phyloP scores from a whole-genome alignment of 2,888 invertebrate species.

The Macaria liturata region DNA sequence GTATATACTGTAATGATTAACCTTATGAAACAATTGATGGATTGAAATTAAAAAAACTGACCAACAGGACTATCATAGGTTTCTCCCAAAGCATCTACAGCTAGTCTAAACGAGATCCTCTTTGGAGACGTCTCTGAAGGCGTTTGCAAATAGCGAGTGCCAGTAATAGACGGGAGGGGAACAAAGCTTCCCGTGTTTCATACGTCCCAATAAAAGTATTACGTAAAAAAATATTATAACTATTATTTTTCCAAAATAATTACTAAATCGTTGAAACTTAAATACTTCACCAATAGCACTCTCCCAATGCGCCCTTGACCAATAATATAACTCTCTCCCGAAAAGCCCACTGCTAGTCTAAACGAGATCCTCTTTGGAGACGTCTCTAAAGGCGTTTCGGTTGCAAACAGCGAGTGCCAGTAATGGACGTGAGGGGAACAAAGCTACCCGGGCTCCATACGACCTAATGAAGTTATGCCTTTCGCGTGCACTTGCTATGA shows the following conservation, averaged over 20 bases:
- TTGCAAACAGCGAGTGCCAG: conserved; percentile 44
- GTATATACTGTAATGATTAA: too few relatives aligned
- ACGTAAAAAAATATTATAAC: too few relatives aligned
- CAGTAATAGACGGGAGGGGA: conserved; percentile 35
- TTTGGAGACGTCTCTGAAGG: conserved; percentile 17
- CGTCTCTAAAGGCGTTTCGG: conserved; percentile 20
- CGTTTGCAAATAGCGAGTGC: conserved; percentile 44
- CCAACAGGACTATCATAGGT: too few relatives aligned
- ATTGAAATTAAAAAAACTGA: too few relatives aligned
- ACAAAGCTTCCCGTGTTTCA: conserved; percentile 36
- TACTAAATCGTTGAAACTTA: too few relatives aligned
- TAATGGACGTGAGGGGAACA: conserved; percentile 37
- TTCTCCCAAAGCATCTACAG: not conserved
- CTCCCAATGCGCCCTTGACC: too few relatives aligned
- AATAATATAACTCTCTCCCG: too few relatives aligned
- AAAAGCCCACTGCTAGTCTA: not conserved
- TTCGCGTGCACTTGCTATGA: conserved; percentile 31
- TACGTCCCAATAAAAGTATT: conserved; percentile 46
- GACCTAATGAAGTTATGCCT: conserved; percentile 46
- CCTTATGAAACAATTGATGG: too few relatives aligned
- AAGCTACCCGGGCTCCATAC: conserved; percentile 36
- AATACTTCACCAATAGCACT: too few relatives aligned
- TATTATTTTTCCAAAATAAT: too few relatives aligned
- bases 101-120: conserved; percentile 2
- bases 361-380: conserved; percentile 7